Base-by-base conservation (phyloP, 2,113 vertebrate genomes). In the Phocoena sinus region DNA sequence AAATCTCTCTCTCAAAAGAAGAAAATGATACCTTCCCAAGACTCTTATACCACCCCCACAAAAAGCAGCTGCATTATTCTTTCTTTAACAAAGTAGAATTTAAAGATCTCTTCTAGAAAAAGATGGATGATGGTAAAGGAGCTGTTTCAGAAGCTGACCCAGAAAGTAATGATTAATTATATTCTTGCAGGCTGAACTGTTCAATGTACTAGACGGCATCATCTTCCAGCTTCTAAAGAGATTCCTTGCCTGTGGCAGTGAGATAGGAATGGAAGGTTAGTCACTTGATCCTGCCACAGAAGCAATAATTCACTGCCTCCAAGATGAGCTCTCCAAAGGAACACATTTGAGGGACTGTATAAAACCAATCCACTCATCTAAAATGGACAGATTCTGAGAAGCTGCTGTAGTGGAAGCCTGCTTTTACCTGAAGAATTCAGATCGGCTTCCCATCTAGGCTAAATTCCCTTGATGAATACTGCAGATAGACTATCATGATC, bases 161-260 rank as follows among this genome's bases (percentile, higher is more conserved):
- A 96, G 96, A 95, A 96, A 76, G 94, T 80, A 74, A 95, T 94
- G 96, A 97, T 95, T 91, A 87, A 96, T 97, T 93, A 56, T 62
- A 91, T 74, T 74, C 89, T 70, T 74, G 41, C 63, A 56, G 77
- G 63, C 62, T 74, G 68, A 95, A 74, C 92, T 97, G 89, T 96
- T 94, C 73, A 79, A 88, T 83, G 56, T 77, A 63, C 89, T 83
- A 83, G 89, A 89, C 41, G 89, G 79, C 47, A 93, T 83, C 93
- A 97, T 98, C 89, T 97, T 97, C 92, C 50, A 92, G 89, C 60
- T 91, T 87, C 92, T 93, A 95, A 96, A 77, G 96, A 96, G 94
- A 87, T 17, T 76, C 82, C 62, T 26, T 89, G 79, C 88, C 50
- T 70, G 53, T 94, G 92, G 94, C 63, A 89, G 71, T 95, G 95